Percentiles rank a stretch among this genome's conserved stretches.
These are phyloP conservation scores for Castor canadensis DNA, from an alignment of 2,113 vertebrate species.

Conservation along the genomic window DNA sequence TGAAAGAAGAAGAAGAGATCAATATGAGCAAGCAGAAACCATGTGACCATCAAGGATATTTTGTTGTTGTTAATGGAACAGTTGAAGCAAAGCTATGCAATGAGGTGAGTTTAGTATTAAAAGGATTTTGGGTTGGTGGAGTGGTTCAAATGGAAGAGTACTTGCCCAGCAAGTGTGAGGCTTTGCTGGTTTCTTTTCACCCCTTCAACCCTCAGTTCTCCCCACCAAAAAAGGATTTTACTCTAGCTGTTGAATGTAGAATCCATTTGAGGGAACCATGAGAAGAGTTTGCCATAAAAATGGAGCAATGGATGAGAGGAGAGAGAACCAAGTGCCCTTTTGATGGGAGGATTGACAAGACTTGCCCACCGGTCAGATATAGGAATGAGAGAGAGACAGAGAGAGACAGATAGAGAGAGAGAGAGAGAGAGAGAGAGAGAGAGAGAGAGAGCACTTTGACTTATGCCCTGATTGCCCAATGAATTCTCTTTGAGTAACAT, in stretches of 20 bases:
- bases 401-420: no score
- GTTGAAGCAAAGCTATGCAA: not conserved
- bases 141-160: no score
- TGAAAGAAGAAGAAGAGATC: not conserved
- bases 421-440: no score
- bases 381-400: no score
- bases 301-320: accelerated
- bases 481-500: not conserved
- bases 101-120: not conserved
- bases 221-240: not conserved
- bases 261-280: not conserved
- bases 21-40: not conserved
- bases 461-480: not conserved
- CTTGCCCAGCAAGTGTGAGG: no score
- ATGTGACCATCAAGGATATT: accelerated
- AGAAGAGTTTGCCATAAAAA: not conserved
- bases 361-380: not conserved
- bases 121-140: no score
- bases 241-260: not conserved
- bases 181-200: no score
- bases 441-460: no score
- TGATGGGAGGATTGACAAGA: not conserved
- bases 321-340: not conserved
- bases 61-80: not conserved
- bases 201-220: no score